Conservation (phyloP, 2,888 invertebrate species). For the Acleris emargana region DNA sequence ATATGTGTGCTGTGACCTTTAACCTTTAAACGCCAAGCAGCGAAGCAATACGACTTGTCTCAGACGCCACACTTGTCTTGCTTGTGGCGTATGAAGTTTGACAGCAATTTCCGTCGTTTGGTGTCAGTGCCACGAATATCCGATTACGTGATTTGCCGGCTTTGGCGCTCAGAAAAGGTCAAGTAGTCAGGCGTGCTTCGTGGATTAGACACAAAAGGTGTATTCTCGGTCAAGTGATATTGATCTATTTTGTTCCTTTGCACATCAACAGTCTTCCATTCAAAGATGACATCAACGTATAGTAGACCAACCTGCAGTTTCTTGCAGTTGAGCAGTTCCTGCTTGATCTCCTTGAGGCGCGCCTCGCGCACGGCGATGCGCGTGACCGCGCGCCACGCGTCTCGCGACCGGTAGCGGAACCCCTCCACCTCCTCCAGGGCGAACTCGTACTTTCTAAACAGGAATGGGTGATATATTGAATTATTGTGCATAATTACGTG, state of each 20-base stretch:
- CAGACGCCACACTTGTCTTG: too few species aligned
- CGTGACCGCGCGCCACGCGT: conserved; percentile 98
- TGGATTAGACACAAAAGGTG: not conserved
- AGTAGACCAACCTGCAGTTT: conserved; percentile 88
- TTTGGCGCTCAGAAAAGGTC: too few species aligned
- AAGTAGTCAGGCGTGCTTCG: too few species aligned
- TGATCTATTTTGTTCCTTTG: not conserved
- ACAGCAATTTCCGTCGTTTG: too few species aligned
- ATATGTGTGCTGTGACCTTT: too few species aligned
- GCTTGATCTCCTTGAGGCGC: conserved; percentile 96
- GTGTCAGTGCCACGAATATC: too few species aligned
- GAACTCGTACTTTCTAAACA: conserved; percentile 93
- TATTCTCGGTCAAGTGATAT: not conserved
- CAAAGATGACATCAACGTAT: not conserved
- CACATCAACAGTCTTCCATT: not conserved
- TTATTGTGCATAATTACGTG: too few species aligned
- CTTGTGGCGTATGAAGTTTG: too few species aligned
- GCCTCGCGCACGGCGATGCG: conserved; percentile 97
- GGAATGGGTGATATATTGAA: too few species aligned
- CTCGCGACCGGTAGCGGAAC: conserved; percentile 96
- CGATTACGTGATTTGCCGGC: too few species aligned
- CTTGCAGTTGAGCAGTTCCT: conserved; percentile 95
- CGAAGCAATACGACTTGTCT: too few species aligned
- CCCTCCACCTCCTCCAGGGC: conserved; percentile 98
- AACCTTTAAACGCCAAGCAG: too few species aligned